These are phyloP conservation scores for human DNA, from an alignment of 2,113 vertebrate species.

Conservation along the genomic window GRCh38 chr6:109299001-109299500, in stretches of 20 bases:
- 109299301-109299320: background rate
- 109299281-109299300: background rate
- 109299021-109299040: background rate
- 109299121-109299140: background rate
- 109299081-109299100: background rate
- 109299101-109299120: background rate
- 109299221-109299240: background rate
- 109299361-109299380: background rate
- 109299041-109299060: background rate
- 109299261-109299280: background rate
- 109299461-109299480: background rate
- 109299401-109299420: background rate
- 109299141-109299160: background rate
- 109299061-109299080: background rate
- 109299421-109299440: background rate
- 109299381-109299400: background rate
- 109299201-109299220: background rate
- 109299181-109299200: background rate
- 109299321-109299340: background rate
- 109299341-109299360: background rate
- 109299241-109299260: background rate
- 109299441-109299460: background rate
- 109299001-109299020: background rate
- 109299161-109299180: background rate
- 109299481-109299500: background rate